Percentiles rank a stretch among this genome's conserved stretches.
These are phyloP conservation scores for Balaeniceps rex DNA, from an alignment of 2,113 vertebrate species.

Conservation along the genomic window DNA sequence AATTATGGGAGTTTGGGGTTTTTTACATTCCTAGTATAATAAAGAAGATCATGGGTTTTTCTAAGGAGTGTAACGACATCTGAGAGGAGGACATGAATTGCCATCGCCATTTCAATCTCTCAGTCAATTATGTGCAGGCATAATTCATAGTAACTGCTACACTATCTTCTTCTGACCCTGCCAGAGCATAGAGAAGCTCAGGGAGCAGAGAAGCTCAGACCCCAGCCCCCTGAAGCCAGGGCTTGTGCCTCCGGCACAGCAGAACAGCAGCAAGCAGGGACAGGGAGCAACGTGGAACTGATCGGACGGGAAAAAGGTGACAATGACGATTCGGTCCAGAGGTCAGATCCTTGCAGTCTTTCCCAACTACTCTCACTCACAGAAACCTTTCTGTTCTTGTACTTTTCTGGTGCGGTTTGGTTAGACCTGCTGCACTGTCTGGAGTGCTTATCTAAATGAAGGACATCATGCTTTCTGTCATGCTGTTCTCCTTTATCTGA, in stretches of 20 bases:
- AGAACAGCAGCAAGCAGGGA: rapidly evolving
- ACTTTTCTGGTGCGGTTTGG: neutral
- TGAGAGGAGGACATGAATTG: neutral
- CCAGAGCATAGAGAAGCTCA: neutral
- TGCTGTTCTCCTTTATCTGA: neutral
- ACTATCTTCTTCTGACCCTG: neutral
- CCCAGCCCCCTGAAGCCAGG: neutral
- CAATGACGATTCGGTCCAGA: rapidly evolving
- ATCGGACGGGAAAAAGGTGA: neutral
- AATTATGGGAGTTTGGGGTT: neutral
- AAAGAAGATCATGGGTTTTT: neutral
- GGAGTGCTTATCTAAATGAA: neutral
- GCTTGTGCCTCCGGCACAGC: neutral
- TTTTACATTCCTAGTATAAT: neutral
- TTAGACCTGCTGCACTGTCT: neutral
- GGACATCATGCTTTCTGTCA: neutral
- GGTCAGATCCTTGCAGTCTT: neutral
- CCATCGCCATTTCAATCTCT: neutral
- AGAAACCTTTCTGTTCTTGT: neutral
- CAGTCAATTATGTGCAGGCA: neutral
- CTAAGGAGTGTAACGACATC: neutral
- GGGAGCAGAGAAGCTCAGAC: neutral
- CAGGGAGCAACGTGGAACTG: rapidly evolving
- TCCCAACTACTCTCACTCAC: neutral
- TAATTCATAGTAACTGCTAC: neutral